These are phyloP conservation scores for Dromococcyx pavoninus DNA, from an alignment of 2,797 vertebrate genomes.

Conservation along the genomic window DNA sequence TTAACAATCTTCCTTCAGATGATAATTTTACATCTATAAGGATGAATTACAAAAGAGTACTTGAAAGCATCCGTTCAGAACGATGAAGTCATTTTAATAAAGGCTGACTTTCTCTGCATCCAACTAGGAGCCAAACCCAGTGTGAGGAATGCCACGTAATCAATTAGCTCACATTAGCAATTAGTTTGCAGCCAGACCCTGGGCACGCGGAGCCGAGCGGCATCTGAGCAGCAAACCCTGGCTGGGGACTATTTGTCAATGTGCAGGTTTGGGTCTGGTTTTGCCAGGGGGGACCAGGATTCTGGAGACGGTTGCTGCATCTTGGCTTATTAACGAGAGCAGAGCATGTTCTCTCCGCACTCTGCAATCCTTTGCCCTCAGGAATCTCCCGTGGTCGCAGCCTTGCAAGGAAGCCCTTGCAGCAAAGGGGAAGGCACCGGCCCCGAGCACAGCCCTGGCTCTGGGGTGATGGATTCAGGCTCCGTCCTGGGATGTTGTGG, in stretches of 20 bases:
- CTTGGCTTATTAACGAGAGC: neutral
- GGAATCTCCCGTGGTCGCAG: neutral
- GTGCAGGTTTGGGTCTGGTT: neutral
- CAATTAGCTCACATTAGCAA: neutral
- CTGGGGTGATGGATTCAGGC: neutral
- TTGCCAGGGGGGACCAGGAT: neutral
- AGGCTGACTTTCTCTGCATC: constrained; percentile 24
- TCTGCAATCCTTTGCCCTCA: fast-evolving
- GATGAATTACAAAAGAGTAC: constrained; percentile 54
- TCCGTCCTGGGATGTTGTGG: fast-evolving
- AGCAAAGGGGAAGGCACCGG: neutral
- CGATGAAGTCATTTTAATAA: constrained; percentile 57
- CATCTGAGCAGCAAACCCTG: neutral
- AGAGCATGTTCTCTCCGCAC: fast-evolving
- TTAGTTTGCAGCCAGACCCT: neutral
- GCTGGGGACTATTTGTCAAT: fast-evolving
- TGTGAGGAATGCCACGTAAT: neutral
- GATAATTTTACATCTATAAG: constrained; percentile 56
- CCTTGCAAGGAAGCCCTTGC: no score
- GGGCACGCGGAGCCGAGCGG: fast-evolving
- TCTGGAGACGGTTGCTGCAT: fast-evolving
- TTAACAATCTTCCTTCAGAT: constrained; percentile 60
- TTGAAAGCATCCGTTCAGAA: constrained; percentile 42
- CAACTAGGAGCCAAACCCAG: neutral
- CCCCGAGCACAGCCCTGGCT: fast-evolving